phyloP scores from a whole-genome alignment of 1,140 invertebrate species.

The Scaptomyza montana region DNA sequence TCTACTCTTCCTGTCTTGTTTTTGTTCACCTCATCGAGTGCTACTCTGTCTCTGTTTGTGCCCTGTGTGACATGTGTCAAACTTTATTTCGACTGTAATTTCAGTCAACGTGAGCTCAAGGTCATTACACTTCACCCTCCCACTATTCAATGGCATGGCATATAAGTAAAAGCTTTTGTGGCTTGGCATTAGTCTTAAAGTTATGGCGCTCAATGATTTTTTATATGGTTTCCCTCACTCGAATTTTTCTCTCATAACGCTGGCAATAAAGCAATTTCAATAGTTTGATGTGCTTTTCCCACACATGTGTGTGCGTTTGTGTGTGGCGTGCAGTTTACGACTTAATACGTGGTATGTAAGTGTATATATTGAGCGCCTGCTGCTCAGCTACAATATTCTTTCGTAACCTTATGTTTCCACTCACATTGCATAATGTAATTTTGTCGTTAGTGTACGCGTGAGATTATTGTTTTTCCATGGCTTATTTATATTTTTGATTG shows the following conservation, averaged over 20 bases:
- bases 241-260: slow-evolving; percentile 10
- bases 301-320: slow-evolving; percentile 10
- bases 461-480: neutral
- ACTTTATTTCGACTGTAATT: slow-evolving; percentile 55
- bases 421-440: slow-evolving; percentile 1
- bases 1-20: slow-evolving; percentile 34
- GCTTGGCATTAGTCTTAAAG: slow-evolving; percentile 70
- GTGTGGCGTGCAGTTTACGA: slow-evolving; percentile 66
- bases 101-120: slow-evolving; percentile 39
- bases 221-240: slow-evolving; percentile 29
- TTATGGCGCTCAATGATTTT: slow-evolving; percentile 50
- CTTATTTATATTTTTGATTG: slow-evolving; percentile 7
- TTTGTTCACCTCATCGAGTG: slow-evolving; percentile 1
- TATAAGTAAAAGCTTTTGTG: slow-evolving; percentile 36
- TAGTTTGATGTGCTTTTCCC: slow-evolving; percentile 58
- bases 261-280: slow-evolving; percentile 50
- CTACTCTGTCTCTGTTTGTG: neutral
- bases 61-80: slow-evolving; percentile 70
- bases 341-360: slow-evolving; percentile 39
- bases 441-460: slow-evolving; percentile 11
- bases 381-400: slow-evolving; percentile 37
- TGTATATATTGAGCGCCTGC: slow-evolving; percentile 53
- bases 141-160: neutral
- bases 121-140: slow-evolving; percentile 30
- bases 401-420: slow-evolving; percentile 8